phyloP scores from a whole-genome alignment of 2,888 invertebrate species.

The Chrysolina haemoptera region DNA sequence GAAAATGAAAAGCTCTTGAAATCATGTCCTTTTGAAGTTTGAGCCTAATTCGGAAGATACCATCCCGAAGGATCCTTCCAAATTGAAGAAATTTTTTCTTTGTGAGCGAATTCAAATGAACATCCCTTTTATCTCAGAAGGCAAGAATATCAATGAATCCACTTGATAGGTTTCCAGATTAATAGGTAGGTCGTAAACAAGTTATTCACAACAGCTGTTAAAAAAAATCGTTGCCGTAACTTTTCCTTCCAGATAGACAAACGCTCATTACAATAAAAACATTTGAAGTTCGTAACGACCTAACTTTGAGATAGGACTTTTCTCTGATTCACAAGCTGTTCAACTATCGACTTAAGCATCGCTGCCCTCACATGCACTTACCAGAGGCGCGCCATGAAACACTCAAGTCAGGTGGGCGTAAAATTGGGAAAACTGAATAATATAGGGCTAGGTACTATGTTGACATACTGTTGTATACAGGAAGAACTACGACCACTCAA shows the following conservation, averaged over 20 bases:
- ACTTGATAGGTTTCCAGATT: conserved; percentile 4
- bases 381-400: not conserved
- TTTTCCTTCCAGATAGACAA: conserved; percentile 53
- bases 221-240: conserved; percentile 33
- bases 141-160: conserved; percentile 1
- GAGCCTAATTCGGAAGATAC: no score
- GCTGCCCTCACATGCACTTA: conserved; percentile 51
- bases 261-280: conserved; percentile 66
- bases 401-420: not conserved
- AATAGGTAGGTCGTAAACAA: conserved; percentile 17
- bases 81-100: not conserved
- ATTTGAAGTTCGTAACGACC: conserved; percentile 63
- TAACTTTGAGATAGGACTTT: conserved; percentile 61
- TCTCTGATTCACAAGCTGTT: conserved; percentile 59
- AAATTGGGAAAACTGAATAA: not conserved
- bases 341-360: conserved; percentile 52
- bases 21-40: no score
- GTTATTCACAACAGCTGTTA: conserved; percentile 33
- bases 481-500: no score
- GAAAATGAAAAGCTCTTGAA: no score
- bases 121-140: not conserved
- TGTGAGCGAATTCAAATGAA: not conserved
- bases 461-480: no score
- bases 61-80: not conserved
- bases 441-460: no score